Evolutionary conservation across 2,797 vertebrate genomes (phyloP).

Genomic region (Alauda arvensis): DNA sequence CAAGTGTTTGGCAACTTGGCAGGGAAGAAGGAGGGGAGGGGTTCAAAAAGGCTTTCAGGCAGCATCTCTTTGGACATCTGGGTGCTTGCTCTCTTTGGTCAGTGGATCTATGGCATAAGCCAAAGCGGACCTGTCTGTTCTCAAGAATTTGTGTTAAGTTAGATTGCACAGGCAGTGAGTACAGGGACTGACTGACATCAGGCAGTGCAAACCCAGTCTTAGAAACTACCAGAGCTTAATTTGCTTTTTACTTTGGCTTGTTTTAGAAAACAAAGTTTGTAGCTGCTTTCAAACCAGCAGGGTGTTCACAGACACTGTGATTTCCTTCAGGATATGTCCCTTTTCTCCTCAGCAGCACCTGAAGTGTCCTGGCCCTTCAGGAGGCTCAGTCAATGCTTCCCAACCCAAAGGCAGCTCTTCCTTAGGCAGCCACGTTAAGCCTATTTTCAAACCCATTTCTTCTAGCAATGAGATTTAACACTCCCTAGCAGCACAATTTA

Average conservation of each 20-base stretch:
- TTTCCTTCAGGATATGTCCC: background rate
- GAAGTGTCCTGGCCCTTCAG: background rate
- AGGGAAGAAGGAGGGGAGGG: background rate
- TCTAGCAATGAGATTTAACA: background rate
- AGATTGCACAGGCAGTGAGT: background rate
- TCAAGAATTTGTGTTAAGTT: background rate
- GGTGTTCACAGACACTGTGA: accelerated
- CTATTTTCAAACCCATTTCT: background rate
- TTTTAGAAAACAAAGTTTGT: background rate
- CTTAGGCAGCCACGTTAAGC: background rate
- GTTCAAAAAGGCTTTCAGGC: background rate
- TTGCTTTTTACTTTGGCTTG: background rate
- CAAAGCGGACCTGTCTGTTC: background rate
- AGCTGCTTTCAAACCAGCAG: background rate
- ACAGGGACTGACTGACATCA: background rate
- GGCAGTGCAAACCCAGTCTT: background rate
- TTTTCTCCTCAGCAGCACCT: background rate
- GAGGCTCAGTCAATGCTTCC: background rate
- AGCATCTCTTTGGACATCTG: background rate
- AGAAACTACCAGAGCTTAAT: background rate
- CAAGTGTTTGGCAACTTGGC: accelerated
- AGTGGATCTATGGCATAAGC: background rate
- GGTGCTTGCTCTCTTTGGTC: background rate
- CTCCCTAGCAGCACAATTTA: background rate
- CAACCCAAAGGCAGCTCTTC: background rate